Conservation (phyloP, 92 coral and sea anemone genomes). For the Zoanthus solanderi region DNA sequence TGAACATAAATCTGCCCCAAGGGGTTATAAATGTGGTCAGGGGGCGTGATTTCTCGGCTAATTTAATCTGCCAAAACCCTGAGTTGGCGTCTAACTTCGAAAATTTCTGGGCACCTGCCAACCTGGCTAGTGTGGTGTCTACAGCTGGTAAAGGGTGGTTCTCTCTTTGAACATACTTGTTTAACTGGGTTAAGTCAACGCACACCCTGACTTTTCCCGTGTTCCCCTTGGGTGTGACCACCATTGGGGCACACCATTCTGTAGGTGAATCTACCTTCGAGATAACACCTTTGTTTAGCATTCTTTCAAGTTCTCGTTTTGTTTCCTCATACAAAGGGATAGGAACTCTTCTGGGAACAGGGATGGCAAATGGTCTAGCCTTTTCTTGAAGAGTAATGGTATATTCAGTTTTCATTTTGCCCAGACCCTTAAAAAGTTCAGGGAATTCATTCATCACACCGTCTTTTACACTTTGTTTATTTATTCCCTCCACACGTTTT, state of each 20-base stretch:
- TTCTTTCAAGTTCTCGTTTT: neutral
- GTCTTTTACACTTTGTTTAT: neutral
- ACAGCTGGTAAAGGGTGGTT: conserved; percentile 23
- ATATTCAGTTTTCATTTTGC: neutral
- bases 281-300: neutral
- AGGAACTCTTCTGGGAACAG: neutral
- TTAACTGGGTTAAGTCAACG: conserved; percentile 23
- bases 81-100: conserved; percentile 42
- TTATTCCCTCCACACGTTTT: neutral
- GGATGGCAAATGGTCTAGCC: conserved; percentile 11
- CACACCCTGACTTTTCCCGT: conserved; percentile 5
- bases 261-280: neutral
- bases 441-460: neutral
- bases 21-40: conserved; percentile 23
- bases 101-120: conserved; percentile 24
- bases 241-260: neutral
- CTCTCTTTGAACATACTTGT: conserved; percentile 24
- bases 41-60: conserved; percentile 1
- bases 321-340: neutral
- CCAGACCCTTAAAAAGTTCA: neutral
- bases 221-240: neutral
- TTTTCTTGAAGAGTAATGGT: neutral
- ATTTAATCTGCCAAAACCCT: conserved; percentile 33
- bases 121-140: conserved; percentile 12
- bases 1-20: neutral